Evolutionary conservation across 2,888 invertebrate species (phyloP).

Genomic region (Elgonia sp.): DNA sequence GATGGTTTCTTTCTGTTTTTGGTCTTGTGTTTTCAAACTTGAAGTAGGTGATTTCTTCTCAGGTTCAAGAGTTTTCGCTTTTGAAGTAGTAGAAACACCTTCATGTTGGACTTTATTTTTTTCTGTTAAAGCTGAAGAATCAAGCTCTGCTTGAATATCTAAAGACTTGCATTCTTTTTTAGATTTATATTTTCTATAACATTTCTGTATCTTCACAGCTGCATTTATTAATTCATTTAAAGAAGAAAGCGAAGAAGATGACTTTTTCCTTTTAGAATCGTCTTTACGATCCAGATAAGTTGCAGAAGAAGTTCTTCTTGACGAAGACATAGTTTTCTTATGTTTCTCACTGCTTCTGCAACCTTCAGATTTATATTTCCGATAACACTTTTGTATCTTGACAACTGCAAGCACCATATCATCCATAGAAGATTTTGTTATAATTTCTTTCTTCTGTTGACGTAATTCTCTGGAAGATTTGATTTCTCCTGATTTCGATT

Average conservation of each 20-base stretch:
- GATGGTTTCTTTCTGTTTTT: not conserved
- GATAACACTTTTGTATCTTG: conserved; percentile 80
- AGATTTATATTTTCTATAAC: conserved; percentile 79
- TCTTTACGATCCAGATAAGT: not conserved
- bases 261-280: not conserved
- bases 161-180: not conserved
- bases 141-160: not conserved
- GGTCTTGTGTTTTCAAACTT: not conserved
- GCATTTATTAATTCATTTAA: conserved; percentile 73
- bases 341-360: conserved; percentile 73
- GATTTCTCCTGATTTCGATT: conserved; percentile 1
- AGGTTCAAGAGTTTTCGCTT: not conserved
- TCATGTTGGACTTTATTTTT: not conserved
- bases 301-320: conserved; percentile 25
- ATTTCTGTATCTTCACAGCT: conserved; percentile 78
- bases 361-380: conserved; percentile 80
- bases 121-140: not conserved
- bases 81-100: not conserved
- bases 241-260: conserved; percentile 7
- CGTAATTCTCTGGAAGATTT: conserved; percentile 15
- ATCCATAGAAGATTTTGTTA: conserved; percentile 31
- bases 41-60: not conserved
- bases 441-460: conserved; percentile 22
- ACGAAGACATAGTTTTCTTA: conserved; percentile 82
- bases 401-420: conserved; percentile 75